Evolutionary conservation across 1,140 invertebrate species (phyloP).

Genomic region (Trinorchestia longiramus): DNA sequence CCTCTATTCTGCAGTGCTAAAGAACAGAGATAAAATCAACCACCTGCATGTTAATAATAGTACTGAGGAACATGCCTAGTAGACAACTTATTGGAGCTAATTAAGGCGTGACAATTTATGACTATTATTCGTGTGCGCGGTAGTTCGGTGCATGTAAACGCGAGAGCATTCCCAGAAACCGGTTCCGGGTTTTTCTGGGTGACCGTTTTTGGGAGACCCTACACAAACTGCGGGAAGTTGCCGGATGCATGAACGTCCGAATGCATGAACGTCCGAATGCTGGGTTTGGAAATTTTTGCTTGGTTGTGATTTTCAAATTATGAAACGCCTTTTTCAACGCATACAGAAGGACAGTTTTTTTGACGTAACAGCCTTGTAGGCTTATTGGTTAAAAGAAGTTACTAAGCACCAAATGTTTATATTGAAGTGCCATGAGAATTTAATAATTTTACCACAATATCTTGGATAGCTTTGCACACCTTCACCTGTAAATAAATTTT

Average conservation of each 20-base stretch:
- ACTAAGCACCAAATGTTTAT: not conserved
- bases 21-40: too few species aligned
- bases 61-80: not conserved
- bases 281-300: not conserved
- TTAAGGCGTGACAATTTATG: not conserved
- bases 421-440: not conserved
- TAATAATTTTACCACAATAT: not conserved
- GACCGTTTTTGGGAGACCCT: not conserved
- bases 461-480: not conserved
- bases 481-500: not conserved
- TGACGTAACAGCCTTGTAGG: not conserved
- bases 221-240: not conserved
- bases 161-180: not conserved
- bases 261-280: not conserved
- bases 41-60: too few species aligned
- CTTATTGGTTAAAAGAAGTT: not conserved
- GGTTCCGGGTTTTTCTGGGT: not conserved
- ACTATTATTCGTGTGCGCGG: not conserved
- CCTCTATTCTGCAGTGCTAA: too few species aligned
- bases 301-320: not conserved
- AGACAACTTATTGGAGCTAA: not conserved
- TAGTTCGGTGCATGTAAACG: not conserved
- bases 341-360: not conserved
- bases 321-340: too few species aligned
- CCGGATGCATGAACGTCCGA: not conserved